These are phyloP conservation scores for Anadara kagoshimensis DNA, from an alignment of 1,140 invertebrate species.

Conservation along the genomic window DNA sequence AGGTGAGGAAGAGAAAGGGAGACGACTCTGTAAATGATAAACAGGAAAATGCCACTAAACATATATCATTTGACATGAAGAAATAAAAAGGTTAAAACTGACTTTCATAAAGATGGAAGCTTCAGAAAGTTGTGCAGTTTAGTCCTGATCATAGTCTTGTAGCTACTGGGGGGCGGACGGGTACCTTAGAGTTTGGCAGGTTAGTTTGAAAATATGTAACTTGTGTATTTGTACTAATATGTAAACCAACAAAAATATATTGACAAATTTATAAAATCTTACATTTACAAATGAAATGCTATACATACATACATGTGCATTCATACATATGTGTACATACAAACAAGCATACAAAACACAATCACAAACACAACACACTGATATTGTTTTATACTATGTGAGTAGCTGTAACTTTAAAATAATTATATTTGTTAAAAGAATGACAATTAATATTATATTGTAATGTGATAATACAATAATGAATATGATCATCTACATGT, in stretches of 20 bases:
- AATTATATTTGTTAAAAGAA: too few relatives aligned
- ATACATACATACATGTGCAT: too few relatives aligned
- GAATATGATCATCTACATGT: background rate
- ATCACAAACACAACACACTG: too few relatives aligned
- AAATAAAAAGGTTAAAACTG: conserved; percentile 71
- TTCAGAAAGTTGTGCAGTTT: conserved; percentile 89
- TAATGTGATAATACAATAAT: background rate
- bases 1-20: conserved; percentile 6
- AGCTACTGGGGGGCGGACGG: conserved; percentile 94
- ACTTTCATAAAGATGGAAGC: conserved; percentile 81
- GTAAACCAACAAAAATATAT: too few relatives aligned
- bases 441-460: too few relatives aligned
- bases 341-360: too few relatives aligned
- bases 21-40: conserved; percentile 29
- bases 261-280: too few relatives aligned
- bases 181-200: conserved; percentile 88
- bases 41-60: conserved; percentile 49
- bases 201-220: conserved; percentile 41
- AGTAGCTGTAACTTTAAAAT: too few relatives aligned
- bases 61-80: conserved; percentile 74
- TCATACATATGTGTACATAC: too few relatives aligned
- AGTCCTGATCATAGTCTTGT: conserved; percentile 84
- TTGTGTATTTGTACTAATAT: too few relatives aligned
- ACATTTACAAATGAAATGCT: too few relatives aligned
- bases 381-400: too few relatives aligned